Evolutionary conservation across 2,797 vertebrate species (phyloP), one percentile per base, ranked within the genome.

Genomic region (Tenualosa thibaudeaui): DNA sequence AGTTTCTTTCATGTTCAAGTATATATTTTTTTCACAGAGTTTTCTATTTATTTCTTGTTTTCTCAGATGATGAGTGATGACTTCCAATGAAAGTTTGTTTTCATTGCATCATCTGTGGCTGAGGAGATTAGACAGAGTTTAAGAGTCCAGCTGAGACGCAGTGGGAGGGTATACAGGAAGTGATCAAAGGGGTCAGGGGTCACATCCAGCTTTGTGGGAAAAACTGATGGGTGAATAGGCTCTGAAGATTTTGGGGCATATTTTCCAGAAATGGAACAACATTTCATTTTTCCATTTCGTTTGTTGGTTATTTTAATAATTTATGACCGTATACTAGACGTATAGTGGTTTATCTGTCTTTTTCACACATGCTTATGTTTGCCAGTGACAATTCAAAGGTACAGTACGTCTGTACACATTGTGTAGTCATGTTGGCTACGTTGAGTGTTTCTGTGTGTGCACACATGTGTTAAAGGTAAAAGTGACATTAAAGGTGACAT

Each of bases 161-260:
- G 81, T 46, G 83, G 89, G 90, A 87, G 90, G 37, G 53, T 81
- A 86, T 87, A 86, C 93, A 94, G 94, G 94, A 95, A 94, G 93
- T 87, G 93, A 90, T 88, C 81, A 83, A 85, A 82, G 84, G 91
- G 86, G 89, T 91, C 91, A 89, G 82, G 88, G 90, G 90, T 90
- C 90, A 84, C 31, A 86, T 81, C 89, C 83, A 87, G 85, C 90
- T 92, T 87, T 93, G 89, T 94, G 92, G 91, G 94, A 95, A 93
- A 92, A 85, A 87, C 83, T 89, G 81, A 83, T 84, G 90, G 89
- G 87, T 86, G 83, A 86, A 85, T 65, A 82, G 71, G 50, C 17
- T 17, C 5, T 17, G 13, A 17, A 54, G 53, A 54, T 13, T 19
- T 54, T 22, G 19, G 54, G 3, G 17, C 3, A 54, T 54, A 56